Conservation (phyloP, 2,888 invertebrate genomes). For the Punctoribates punctum region DNA sequence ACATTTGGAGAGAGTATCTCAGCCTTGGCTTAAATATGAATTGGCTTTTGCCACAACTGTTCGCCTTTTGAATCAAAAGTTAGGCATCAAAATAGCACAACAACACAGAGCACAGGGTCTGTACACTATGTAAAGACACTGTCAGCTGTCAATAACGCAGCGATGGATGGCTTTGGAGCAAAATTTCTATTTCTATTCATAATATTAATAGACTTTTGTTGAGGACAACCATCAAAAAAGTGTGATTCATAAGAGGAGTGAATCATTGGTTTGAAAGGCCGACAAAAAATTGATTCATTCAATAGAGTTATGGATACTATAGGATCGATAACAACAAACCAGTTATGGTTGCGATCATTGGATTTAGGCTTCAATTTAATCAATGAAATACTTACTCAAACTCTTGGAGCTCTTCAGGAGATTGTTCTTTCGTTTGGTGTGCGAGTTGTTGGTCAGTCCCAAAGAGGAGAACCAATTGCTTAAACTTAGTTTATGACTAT, state of each 20-base stretch:
- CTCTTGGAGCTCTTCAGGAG: conserved; percentile 50
- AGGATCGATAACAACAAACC: not conserved
- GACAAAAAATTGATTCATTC: not conserved
- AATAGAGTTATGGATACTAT: not conserved
- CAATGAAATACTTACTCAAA: conserved; percentile 48
- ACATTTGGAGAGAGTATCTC: not conserved
- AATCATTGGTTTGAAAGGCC: not conserved
- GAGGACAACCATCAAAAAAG: not conserved
- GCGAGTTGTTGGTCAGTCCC: conserved; percentile 49
- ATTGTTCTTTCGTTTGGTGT: conserved; percentile 51
- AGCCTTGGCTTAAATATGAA: conserved; percentile 22
- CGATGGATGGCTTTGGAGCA: not conserved
- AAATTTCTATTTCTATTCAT: conserved; percentile 14
- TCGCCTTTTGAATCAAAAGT: not conserved
- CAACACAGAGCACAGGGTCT: not conserved
- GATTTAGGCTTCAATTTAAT: not conserved
- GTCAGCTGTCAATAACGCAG: not conserved
- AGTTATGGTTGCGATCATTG: not conserved
- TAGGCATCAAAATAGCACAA: conserved; percentile 7
- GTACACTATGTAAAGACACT: not conserved
- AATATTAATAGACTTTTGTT: conserved; percentile 29
- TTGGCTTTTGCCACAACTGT: not conserved
- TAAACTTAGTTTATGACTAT: conserved; percentile 52
- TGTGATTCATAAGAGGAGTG: not conserved
- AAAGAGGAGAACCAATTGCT: conserved; percentile 55